These are phyloP conservation scores for Achlya flavicornis DNA, from an alignment of 2,888 invertebrate species.

Conservation along the genomic window DNA sequence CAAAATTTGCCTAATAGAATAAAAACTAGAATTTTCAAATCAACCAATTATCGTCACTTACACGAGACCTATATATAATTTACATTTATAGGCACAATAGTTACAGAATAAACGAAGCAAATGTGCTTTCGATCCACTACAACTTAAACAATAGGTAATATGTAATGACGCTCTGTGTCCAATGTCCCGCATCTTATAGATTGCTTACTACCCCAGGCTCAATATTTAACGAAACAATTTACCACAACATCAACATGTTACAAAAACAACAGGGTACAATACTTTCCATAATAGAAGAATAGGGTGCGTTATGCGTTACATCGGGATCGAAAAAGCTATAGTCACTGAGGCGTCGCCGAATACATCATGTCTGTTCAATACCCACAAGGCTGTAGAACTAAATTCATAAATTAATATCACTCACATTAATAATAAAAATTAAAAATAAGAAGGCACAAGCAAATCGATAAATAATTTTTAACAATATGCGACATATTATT, in stretches of 20 bases:
- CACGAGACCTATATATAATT: conserved; percentile 78
- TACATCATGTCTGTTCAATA: conserved; percentile 58
- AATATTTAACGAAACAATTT: conserved; percentile 65
- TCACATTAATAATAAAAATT: conserved; percentile 74
- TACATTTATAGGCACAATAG: conserved; percentile 83
- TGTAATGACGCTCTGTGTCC: conserved; percentile 68
- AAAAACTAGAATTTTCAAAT: conserved; percentile 69
- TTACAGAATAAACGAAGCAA: conserved; percentile 80
- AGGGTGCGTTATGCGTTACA: conserved; percentile 53
- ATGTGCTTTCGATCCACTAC: conserved; percentile 79
- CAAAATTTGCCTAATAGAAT: conserved; percentile 55
- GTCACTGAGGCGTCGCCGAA: conserved; percentile 74
- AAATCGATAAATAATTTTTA: conserved; percentile 79
- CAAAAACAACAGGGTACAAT: conserved; percentile 62
- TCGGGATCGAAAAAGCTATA: conserved; percentile 74
- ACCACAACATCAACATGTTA: conserved; percentile 69
- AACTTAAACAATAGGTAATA: conserved; percentile 70
- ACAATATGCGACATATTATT: conserved; percentile 68
- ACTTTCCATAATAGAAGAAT: conserved; percentile 39
- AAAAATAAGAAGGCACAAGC: conserved; percentile 82
- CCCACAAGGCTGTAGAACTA: conserved; percentile 69
- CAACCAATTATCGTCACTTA: conserved; percentile 74
- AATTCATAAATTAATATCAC: conserved; percentile 81
- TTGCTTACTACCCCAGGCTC: conserved; percentile 65
- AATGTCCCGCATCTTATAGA: conserved; percentile 77